Base-by-base conservation (phyloP, 2,113 vertebrate genomes). In the Plectropomus leopardus region DNA sequence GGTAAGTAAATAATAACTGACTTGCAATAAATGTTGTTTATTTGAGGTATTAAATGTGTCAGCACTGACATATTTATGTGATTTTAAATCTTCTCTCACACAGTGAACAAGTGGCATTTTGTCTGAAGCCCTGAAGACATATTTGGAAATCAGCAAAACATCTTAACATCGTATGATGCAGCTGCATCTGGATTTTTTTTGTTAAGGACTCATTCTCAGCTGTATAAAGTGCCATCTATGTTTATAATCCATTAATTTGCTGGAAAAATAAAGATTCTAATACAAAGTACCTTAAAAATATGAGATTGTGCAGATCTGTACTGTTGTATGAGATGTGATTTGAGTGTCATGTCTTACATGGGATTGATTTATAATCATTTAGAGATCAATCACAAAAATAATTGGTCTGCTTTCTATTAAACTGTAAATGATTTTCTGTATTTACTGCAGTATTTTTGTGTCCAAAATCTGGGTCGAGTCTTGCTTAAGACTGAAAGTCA, bases 41-140 rank as follows among this genome's bases (percentile, higher is more conserved):
- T 69, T 63, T 78, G 0, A 26, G 9, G 19, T 36, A 7, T 55
- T 48, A 19, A n/a, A n/a, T 34, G 15, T 48, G 2, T 24, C 1
- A 21, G 19, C 7, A 5, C 68, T 73, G 44, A n/a, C 1, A 34
- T 57, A 64, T 28, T 53, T 21, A 17, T 70, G 36, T 47, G 0
- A 61, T 59, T 77, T 14, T 65, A 23, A 67, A 60, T 83, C 4
- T 79, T 76, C 60, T 84, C 70, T 82, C 85, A 4, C 54, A 82
- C 90, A 96, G 95, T 95, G 87, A 90, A 95, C 84, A 94, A 92
- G 72, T 96, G 95, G 95, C 88, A 94, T 85, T 96, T 95, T 87
- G 85, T 95, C 53, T 86, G 80, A 90, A 63, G 32, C 23, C 36
- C 15, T 55, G 7, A 61, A 82, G 47, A 69, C 66, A 80, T n/a